Base-by-base conservation (phyloP, 2,797 vertebrate genomes). In the Liasis olivaceus region DNA sequence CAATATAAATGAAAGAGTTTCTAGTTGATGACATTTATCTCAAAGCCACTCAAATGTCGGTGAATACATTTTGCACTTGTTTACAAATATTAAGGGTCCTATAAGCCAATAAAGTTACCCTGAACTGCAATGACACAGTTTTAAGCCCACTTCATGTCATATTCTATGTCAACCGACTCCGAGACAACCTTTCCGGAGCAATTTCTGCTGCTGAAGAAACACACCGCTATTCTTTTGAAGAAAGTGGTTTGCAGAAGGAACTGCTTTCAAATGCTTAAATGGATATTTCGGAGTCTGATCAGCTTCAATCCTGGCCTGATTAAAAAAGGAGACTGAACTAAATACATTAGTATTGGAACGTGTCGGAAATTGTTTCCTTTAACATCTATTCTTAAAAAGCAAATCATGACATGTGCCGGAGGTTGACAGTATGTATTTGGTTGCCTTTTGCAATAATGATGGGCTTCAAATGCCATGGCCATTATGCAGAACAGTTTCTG, bases 401-500 rank as follows among this genome's bases (percentile, higher is more conserved):
- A 90, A 81, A 84, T 59, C 0, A 0, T 84, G 0, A 31, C 64
- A 91, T 93, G 93, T 95, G 96, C 42, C 93, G 95, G 63, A 95
- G 89, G 93, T 91, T 95, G 94, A 95, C 95, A 96, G 95, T 95
- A 93, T 77, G 89, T 92, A 93, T 97, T 96, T 97, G 95, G 89
- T 97, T 97, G 94, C 86, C 96, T 97, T 97, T 97, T 96, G 89
- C 93, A 96, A 8, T 97, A 97, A 97, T 62, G 94, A 92, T 90
- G 94, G 8, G 77, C 92, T 97, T 96, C 95, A 98, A 98, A 97
- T 98, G 96, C 97, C 97, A 97, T 81, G 94, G 94, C 93, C 92
- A 92, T 98, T 97, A 96, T 77, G n/a, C 3, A 95, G 95, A 72
- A 94, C 91, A 88, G 93, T 95, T 94, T 94, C 87, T 93, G 69